Evolutionary conservation across 2,888 invertebrate genomes (phyloP).

Genomic region (Proisotoma minuta): DNA sequence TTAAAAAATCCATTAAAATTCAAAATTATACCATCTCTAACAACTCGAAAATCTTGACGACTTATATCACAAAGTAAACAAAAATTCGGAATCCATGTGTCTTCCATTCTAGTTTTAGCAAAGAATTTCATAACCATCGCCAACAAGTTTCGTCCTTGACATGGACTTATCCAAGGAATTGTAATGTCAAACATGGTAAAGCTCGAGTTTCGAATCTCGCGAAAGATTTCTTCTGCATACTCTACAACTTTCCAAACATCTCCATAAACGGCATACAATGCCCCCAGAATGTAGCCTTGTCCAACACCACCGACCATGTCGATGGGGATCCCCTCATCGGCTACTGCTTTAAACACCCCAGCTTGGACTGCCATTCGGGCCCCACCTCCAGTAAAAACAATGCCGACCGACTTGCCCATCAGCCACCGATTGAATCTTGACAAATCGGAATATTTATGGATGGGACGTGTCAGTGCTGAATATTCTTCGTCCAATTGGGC

Average conservation of each 20-base stretch:
- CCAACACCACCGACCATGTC: conserved; percentile 28
- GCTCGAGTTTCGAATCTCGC: conserved; percentile 8
- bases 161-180: conserved; percentile 15
- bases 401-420: conserved; percentile 18
- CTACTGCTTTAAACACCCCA: conserved; percentile 20
- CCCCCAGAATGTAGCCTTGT: conserved; percentile 19
- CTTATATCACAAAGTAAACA: conserved; percentile 22
- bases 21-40: conserved; percentile 18
- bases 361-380: conserved; percentile 23
- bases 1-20: not conserved
- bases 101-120: conserved; percentile 23
- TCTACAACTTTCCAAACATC: conserved; percentile 12
- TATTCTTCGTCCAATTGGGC: too few species aligned
- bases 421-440: conserved; percentile 21
- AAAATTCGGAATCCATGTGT: conserved; percentile 24
- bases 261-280: conserved; percentile 21
- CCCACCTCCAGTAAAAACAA: conserved; percentile 27
- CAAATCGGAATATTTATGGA: conserved; percentile 10
- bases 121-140: conserved; percentile 16
- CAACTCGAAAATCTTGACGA: conserved; percentile 17
- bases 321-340: conserved; percentile 20
- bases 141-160: conserved; percentile 17
- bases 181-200: conserved; percentile 15
- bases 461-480: conserved; percentile 7
- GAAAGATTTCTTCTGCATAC: conserved; percentile 17